Base-by-base conservation (phyloP, 2,888 invertebrate species). In the Andrena flavipes region DNA sequence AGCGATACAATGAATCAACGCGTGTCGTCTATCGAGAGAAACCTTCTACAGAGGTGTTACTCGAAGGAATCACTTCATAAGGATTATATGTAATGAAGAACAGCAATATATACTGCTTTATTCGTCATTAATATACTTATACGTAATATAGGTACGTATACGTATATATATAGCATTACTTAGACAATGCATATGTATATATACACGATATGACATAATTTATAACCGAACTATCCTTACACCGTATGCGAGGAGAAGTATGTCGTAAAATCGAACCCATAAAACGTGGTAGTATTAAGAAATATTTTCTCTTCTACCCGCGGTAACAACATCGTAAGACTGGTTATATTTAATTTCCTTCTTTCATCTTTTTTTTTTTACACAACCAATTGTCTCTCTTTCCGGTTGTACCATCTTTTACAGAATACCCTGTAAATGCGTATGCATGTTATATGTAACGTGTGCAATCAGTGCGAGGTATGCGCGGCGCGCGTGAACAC, bases 101-200 rank as follows among this genome's bases (percentile, higher is more conserved):
- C 84, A 74, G 72, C 67, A 67, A 87, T 84, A 79, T 86, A 90
- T 89, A 91, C 89, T 91, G 91, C 90, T 91, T 91, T 91, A 92
- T 91, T 92, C 89, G 88, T 91, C 83, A 87, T 90, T 90, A 91
- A 91, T 92, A 91, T 92, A 89, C 80, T 80, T 87, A 88, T 82
- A 85, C 88, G 81, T 89, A 51, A 83, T 89, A 86, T 86, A 82
- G 89, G 85, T 90, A 74, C 72, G 51, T 81, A 87, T 81, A 73
- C 64, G 54, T 82, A 82, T 82, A 85, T 80, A 75, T 88, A 78
- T 86, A 87, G 67, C 77, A 80, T 82, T 84, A 88, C 79, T 84
- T 89, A 87, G 90, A 91, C 91, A 88, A 91, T 88, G 84, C 80
- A 83, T 86, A 87, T 88, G 72, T 88, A 89, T 88, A 89, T 88